Evolutionary conservation across 1,140 invertebrate genomes (phyloP), one percentile per base, ranked within the genome.

Genomic region (Zaprionus ornatus): DNA sequence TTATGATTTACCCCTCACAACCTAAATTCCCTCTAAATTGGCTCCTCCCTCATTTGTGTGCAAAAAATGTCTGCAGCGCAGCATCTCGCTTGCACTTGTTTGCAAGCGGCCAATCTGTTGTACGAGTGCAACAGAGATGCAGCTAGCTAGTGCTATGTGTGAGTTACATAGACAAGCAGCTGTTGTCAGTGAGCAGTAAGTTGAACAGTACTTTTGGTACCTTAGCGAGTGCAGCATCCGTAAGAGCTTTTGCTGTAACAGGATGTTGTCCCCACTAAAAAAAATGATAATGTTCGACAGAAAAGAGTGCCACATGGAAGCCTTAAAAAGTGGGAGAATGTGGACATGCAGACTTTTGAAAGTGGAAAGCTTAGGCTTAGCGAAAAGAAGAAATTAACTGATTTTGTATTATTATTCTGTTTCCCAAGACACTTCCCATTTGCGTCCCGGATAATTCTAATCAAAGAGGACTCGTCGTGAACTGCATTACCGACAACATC

Each of bases 41-140:
- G 55, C 80, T 83, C 80, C 80, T 37, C 81, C 81, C 80, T 80
- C 42, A 80, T 40, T 37, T 74, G 10, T 66, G 72, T 55, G 19
- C 67, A 73, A 21, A 83, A 83, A 83, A 83, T 83, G 80, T 80
- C 80, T 55, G 68, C 35, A 15, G 40, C 15, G 21, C 12, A 45
- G 77, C 64, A 60, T 65, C 79, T 73, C 69, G 15, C 45, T 83
- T 45, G 17, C 70, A 45, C 74, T 40, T 4, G 7, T 1, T 2
- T 5, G 9, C 23, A n/a, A 10, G 35, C 35, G 12, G 27, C 27
- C 9, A 4, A 2, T 19, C 0, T 37, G 6, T 1, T 2, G 7
- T 10, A 21, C 32, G 19, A 4, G 78, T 19, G 12, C n/a, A 52
- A 82, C 45, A 64, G 80, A 77, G 80, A 52, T 15, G 12, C 32